These are phyloP conservation scores for Ochlodes sylvanus DNA, from an alignment of 2,888 invertebrate genomes.

Conservation along the genomic window DNA sequence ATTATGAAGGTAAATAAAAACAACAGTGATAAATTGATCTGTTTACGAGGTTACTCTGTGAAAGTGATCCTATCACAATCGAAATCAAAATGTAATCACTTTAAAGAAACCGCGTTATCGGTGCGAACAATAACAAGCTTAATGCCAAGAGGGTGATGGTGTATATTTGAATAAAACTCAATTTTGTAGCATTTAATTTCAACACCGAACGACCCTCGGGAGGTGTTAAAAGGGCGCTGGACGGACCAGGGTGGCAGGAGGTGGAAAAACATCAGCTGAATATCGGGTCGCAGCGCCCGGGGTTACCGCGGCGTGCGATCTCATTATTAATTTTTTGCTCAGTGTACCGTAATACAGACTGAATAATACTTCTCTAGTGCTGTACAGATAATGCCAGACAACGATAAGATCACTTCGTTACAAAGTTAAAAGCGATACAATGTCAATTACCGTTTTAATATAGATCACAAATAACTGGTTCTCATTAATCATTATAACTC, in stretches of 20 bases:
- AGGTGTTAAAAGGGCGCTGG: constrained; percentile 73
- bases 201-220: constrained; percentile 58
- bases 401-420: neutral
- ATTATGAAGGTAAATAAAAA: constrained; percentile 31
- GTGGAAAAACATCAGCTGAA: constrained; percentile 63
- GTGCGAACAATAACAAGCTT: constrained; percentile 45
- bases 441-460: constrained; percentile 11
- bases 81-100: constrained; percentile 54
- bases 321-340: constrained; percentile 61
- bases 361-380: neutral
- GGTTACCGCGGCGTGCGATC: constrained; percentile 63
- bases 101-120: constrained; percentile 40
- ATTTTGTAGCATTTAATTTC: constrained; percentile 71
- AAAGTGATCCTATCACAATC: constrained; percentile 25
- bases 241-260: constrained; percentile 60
- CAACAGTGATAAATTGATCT: constrained; percentile 17
- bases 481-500: constrained; percentile 20
- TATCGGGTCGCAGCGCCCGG: constrained; percentile 53
- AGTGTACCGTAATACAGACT: constrained; percentile 3
- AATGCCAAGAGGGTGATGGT: constrained; percentile 57
- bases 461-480: constrained; percentile 13
- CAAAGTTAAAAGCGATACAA: neutral
- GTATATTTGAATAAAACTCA: constrained; percentile 67
- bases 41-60: neutral
- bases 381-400: neutral